Evolutionary conservation across 2,797 vertebrate species (phyloP).

Genomic region (Microchirus variegatus): DNA sequence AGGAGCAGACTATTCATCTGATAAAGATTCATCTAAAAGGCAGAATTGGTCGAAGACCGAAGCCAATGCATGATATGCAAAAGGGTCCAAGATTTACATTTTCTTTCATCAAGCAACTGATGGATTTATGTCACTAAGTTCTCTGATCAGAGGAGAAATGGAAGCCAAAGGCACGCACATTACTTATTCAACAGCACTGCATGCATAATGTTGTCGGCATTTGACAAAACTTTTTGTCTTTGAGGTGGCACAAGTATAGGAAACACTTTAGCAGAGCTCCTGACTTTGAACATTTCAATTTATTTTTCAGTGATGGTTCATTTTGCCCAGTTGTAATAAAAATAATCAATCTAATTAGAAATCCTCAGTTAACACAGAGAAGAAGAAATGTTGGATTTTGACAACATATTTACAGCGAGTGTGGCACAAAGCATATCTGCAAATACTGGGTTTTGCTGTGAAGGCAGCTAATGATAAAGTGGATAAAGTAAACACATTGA

Average conservation of each 20-base stretch:
- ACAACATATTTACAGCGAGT: constrained; percentile 75
- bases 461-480: constrained; percentile 67
- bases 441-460: constrained; percentile 75
- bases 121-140: constrained; percentile 77
- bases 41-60: constrained; percentile 68
- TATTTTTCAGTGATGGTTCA: constrained; percentile 51
- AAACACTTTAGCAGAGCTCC: constrained; percentile 60
- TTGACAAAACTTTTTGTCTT: constrained; percentile 60
- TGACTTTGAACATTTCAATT: constrained; percentile 51
- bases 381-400: constrained; percentile 67
- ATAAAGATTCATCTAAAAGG: constrained; percentile 68
- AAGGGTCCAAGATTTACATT: constrained; percentile 75
- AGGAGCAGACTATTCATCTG: constrained; percentile 50
- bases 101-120: constrained; percentile 75
- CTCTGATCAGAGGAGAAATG: constrained; percentile 69
- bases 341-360: constrained; percentile 78
- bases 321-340: constrained; percentile 66
- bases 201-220: constrained; percentile 74
- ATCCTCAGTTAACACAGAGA: constrained; percentile 60
- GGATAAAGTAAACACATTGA: constrained; percentile 46
- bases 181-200: constrained; percentile 68
- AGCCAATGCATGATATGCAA: constrained; percentile 74
- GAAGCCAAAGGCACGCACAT: constrained; percentile 72
- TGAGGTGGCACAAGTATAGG: constrained; percentile 46
- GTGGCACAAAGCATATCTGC: constrained; percentile 68